phyloP scores from a whole-genome alignment of 30 jellyfish, hydroid and myxozoan genomes.

The Cassiopea xamachana region DNA sequence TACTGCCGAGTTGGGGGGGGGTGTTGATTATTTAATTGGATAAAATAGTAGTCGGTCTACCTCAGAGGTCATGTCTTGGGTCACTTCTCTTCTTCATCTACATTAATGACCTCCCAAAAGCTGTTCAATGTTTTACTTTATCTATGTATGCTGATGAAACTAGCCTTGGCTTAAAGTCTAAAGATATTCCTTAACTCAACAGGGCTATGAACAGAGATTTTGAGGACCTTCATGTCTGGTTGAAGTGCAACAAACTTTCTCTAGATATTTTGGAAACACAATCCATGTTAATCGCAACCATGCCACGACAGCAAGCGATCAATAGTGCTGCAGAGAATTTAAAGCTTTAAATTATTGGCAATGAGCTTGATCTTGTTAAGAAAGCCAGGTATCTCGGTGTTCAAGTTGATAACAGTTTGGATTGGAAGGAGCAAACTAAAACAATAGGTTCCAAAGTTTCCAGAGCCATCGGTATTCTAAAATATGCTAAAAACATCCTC shows the following conservation, averaged over 20 bases:
- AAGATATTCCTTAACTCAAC: neutral
- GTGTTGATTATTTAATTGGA: neutral
- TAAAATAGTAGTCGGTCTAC: neutral
- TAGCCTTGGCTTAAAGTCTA: neutral
- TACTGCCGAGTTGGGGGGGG: constrained; percentile 18
- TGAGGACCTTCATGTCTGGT: constrained; percentile 12
- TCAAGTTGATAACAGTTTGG: constrained; percentile 5
- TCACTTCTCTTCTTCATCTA: constrained; percentile 20
- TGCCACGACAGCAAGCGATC: constrained; percentile 10
- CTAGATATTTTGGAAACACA: constrained; percentile 21
- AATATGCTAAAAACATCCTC: constrained; percentile 5
- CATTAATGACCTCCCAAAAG: constrained; percentile 32
- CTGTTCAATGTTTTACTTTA: neutral
- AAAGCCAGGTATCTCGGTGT: constrained; percentile 14
- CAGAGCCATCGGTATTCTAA: constrained; percentile 23
- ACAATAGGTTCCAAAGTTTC: constrained; percentile 8
- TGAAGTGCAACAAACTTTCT: constrained; percentile 26
- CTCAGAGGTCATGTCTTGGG: constrained; percentile 44
- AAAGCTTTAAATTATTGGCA: constrained; percentile 1
- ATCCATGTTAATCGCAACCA: constrained; percentile 25
- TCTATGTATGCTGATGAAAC: constrained; percentile 27
- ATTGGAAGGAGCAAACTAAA: constrained; percentile 19
- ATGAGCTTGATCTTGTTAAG: constrained; percentile 8
- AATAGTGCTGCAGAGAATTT: constrained; percentile 1
- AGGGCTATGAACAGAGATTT: constrained; percentile 25